Conservation (phyloP, 1,140 invertebrate genomes). For the Penaeus indicus region DNA sequence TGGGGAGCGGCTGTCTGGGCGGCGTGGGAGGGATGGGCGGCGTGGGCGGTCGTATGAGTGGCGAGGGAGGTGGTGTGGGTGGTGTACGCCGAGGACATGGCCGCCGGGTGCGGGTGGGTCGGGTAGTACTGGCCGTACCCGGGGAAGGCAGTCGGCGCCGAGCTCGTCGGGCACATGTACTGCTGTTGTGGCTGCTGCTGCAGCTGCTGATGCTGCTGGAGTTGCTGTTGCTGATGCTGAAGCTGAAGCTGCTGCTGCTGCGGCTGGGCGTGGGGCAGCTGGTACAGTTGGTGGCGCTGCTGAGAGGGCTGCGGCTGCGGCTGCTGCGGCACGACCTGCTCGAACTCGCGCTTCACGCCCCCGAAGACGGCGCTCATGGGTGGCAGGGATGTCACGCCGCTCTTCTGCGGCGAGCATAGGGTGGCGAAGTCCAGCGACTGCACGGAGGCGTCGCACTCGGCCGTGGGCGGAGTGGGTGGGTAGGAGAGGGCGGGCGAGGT, state of each 20-base stretch:
- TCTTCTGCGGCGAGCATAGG: neutral
- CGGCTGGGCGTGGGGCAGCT: neutral
- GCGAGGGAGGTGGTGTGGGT: neutral
- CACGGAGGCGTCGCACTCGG: neutral
- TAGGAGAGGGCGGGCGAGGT: conserved; percentile 13
- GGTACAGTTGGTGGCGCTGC: neutral
- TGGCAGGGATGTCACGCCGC: neutral
- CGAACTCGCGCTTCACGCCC: neutral
- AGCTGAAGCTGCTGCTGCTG: neutral
- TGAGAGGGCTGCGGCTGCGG: neutral
- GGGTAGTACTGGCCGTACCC: neutral
- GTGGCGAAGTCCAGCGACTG: neutral
- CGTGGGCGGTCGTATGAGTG: too few species aligned
- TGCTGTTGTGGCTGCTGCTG: neutral
- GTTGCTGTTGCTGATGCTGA: neutral
- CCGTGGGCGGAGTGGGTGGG: conserved; percentile 30
- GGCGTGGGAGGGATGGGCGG: neutral
- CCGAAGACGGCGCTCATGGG: conserved; percentile 27
- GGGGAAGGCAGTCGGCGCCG: neutral
- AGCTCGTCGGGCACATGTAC: neutral
- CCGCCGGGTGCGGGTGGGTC: conserved; percentile 11
- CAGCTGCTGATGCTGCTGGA: neutral
- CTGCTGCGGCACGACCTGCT: conserved; percentile 27
- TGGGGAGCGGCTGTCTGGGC: neutral
- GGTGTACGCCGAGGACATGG: conserved; percentile 8